Evolutionary conservation across 2,113 vertebrate genomes (phyloP).

Genomic region (Carassius gibelio): DNA sequence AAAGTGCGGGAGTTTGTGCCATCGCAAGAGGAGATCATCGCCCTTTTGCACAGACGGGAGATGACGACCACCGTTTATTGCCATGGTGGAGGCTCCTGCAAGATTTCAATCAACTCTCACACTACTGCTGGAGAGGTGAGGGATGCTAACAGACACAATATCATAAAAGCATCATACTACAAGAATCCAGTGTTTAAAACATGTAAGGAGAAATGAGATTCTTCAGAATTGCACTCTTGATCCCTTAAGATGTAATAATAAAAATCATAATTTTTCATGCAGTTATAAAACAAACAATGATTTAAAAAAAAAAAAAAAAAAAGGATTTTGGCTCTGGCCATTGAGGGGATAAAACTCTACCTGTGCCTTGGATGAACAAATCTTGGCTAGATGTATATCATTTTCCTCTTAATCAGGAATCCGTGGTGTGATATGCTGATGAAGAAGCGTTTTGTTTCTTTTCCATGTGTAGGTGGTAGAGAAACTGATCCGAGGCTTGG

Average conservation of each 20-base stretch:
- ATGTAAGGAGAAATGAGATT: too few relatives aligned
- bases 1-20: constrained; percentile 89
- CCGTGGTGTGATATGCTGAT: background rate
- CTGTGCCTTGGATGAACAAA: background rate
- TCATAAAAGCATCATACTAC: background rate
- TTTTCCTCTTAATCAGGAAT: background rate
- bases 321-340: too few relatives aligned
- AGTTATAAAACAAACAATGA: too few relatives aligned
- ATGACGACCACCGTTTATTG: constrained; percentile 93
- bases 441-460: background rate
- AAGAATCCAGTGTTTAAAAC: background rate
- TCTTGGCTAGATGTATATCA: background rate
- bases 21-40: constrained; percentile 89
- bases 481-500: constrained; percentile 94
- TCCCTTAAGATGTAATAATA: too few relatives aligned
- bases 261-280: too few relatives aligned
- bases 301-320: too few relatives aligned
- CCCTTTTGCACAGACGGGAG: constrained; percentile 86
- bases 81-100: constrained; percentile 91
- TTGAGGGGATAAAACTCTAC: too few relatives aligned
- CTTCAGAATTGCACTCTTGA: too few relatives aligned
- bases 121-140: constrained; percentile 76
- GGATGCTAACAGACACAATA: background rate
- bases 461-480: constrained; percentile 76
- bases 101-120: constrained; percentile 93